Base-by-base conservation (phyloP, 2,113 vertebrate genomes). In the Sardina pilchardus region DNA sequence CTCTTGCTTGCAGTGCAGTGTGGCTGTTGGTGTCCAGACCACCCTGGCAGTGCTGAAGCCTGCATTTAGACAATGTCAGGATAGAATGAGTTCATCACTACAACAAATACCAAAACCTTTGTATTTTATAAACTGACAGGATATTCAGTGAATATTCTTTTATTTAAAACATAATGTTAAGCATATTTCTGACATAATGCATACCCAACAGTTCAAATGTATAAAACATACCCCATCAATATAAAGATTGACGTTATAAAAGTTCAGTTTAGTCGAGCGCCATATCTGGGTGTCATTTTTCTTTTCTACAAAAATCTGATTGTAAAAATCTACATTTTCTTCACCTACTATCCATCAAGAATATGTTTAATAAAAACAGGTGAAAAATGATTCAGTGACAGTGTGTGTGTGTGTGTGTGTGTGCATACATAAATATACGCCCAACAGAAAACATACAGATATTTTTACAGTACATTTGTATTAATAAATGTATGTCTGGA, bases 151-250 rank as follows among this genome's bases (percentile, higher is more conserved):
- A 6, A 16, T 47, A 24, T 82, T 36, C 36, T 42, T 47, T 86
- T 84, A 81, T 67, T 81, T 84, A 81, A 88, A 86, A 86, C 84
- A 48, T 85, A 83, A 71, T 85, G 42, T 56, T 83, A 59, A 84
- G 83, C 47, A 59, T 80, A 80, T 82, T 75, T 75, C 30, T 75
- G 30, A 86, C 53, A 86, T 75, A 24, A 71, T 47, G 81, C 47
- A 45, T 84, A 83, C 83, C 19, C 81, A 84, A 48, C n/a, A 81
- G 21, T 81, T 84, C 42, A 82, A 81, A 85, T 47, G 43, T 85
- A 80, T 85, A 88, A 67, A 85, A 82, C 80, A 85, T 39, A 75
- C 43, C 53, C 83, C n/a, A 47, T 82, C 44, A 44, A 26, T 87
- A 82, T 39, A 87, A 87, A 87, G 83, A 34, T 44, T 26, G 59